phyloP scores from a whole-genome alignment of 2,888 invertebrate species.

The Pinctada fucata region DNA sequence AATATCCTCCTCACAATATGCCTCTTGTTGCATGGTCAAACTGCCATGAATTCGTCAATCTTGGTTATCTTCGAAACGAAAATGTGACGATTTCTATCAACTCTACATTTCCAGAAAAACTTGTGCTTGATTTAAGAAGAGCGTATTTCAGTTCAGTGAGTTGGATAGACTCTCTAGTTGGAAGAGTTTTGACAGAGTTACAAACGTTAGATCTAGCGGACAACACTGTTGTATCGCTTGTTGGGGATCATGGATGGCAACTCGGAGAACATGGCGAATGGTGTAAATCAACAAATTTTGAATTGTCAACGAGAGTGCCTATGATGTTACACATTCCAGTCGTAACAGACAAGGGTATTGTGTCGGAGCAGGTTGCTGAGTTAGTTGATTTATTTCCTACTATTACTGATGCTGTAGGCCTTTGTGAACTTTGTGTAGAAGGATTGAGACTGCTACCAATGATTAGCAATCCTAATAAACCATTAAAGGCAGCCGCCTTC shows the following conservation, averaged over 20 bases:
- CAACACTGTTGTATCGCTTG: constrained; percentile 56
- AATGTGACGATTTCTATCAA: constrained; percentile 54
- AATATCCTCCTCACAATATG: constrained; percentile 54
- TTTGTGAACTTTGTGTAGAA: constrained; percentile 51
- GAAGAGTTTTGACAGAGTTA: constrained; percentile 45
- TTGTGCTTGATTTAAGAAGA: constrained; percentile 46
- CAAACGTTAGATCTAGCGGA: constrained; percentile 44
- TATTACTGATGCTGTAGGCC: constrained; percentile 58
- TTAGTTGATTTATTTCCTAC: constrained; percentile 65
- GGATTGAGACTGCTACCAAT: constrained; percentile 55
- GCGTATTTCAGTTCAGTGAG: constrained; percentile 56
- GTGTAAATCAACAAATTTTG: constrained; percentile 64
- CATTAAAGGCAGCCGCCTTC: constrained; percentile 48
- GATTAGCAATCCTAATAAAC: constrained; percentile 32
- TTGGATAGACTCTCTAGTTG: constrained; percentile 54
- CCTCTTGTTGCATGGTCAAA: constrained; percentile 58
- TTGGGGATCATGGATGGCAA: constrained; percentile 63
- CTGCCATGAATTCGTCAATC: constrained; percentile 53
- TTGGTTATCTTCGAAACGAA: constrained; percentile 46
- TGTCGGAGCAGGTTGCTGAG: constrained; percentile 55
- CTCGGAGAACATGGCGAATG: constrained; percentile 64
- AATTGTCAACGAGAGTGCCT: constrained; percentile 60
- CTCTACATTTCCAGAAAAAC: constrained; percentile 54
- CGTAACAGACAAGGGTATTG: constrained; percentile 52
- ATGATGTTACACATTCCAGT: constrained; percentile 64